These are phyloP conservation scores for Cephus rjabovi DNA, from an alignment of 2,888 invertebrate species.

Conservation along the genomic window DNA sequence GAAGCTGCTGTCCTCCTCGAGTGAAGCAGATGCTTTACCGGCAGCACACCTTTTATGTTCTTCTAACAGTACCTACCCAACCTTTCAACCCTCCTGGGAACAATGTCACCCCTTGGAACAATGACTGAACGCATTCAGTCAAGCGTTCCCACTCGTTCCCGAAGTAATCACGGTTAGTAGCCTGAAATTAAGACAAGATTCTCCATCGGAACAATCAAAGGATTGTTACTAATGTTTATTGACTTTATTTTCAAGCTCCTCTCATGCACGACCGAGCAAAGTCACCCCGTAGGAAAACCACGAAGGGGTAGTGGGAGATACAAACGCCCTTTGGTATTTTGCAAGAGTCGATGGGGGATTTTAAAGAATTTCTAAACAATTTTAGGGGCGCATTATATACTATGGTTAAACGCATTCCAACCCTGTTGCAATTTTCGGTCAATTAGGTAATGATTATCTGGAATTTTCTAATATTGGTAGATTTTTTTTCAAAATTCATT, in stretches of 20 bases:
- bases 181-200: not conserved
- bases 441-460: not conserved
- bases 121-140: not conserved
- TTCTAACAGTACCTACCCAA: not conserved
- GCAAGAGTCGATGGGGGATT: not conserved
- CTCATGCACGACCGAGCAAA: not conserved
- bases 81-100: not conserved
- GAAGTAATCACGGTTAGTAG: not conserved
- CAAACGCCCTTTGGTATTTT: not conserved
- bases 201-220: not conserved
- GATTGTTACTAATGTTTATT: not conserved
- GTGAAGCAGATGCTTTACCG: not conserved
- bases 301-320: not conserved
- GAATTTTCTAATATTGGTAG: too few species aligned
- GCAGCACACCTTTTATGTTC: not conserved
- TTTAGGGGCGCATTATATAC: not conserved
- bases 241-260: not conserved
- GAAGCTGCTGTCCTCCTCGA: conserved; percentile 1
- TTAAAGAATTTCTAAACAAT: not conserved
- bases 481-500: too few species aligned
- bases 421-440: not conserved
- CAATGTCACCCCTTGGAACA: not conserved
- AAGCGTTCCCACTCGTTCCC: not conserved
- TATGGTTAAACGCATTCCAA: not conserved
- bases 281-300: not conserved